Percentiles rank a stretch among this genome's conserved stretches.
Conservation (phyloP, 2,888 invertebrate species). For the Andrena fulva region DNA sequence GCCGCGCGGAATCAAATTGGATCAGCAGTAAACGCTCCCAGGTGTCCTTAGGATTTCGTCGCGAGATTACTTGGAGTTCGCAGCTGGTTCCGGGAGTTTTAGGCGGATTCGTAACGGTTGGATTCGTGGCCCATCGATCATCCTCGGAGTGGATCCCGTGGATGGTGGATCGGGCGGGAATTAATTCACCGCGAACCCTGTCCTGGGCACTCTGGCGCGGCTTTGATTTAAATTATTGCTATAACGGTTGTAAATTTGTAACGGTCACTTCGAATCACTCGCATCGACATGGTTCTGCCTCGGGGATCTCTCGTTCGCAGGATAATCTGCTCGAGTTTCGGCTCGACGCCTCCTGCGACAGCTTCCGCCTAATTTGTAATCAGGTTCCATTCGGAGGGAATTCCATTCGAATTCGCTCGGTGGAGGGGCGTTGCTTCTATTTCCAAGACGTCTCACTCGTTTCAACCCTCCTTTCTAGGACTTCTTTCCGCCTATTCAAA, state of each 20-base stretch:
- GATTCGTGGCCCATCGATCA: slow-evolving; percentile 17
- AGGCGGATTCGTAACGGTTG: slow-evolving; percentile 9
- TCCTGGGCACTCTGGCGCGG: neutral
- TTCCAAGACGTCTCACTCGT: neutral
- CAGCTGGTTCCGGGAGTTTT: neutral
- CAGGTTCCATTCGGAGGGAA: slow-evolving; percentile 15
- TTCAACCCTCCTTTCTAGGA: too few relatives aligned
- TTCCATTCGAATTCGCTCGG: neutral
- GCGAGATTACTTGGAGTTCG: neutral
- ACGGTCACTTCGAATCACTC: slow-evolving; percentile 21
- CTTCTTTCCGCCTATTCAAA: too few relatives aligned
- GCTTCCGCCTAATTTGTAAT: slow-evolving; percentile 32
- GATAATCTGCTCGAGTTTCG: neutral
- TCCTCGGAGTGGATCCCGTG: slow-evolving; percentile 6
- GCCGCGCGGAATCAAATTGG: neutral
- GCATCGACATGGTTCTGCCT: slow-evolving; percentile 7
- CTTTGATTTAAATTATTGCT: slow-evolving; percentile 34
- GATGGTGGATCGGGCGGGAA: neutral
- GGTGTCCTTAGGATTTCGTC: neutral
- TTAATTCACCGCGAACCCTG: slow-evolving; percentile 5
- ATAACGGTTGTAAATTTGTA: slow-evolving; percentile 48
- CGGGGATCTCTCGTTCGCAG: neutral
- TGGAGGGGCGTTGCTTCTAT: neutral
- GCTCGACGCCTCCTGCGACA: neutral
- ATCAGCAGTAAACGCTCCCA: too few relatives aligned